Base-by-base conservation (phyloP, 2,113 vertebrate genomes). In the Oplegnathus fasciatus region DNA sequence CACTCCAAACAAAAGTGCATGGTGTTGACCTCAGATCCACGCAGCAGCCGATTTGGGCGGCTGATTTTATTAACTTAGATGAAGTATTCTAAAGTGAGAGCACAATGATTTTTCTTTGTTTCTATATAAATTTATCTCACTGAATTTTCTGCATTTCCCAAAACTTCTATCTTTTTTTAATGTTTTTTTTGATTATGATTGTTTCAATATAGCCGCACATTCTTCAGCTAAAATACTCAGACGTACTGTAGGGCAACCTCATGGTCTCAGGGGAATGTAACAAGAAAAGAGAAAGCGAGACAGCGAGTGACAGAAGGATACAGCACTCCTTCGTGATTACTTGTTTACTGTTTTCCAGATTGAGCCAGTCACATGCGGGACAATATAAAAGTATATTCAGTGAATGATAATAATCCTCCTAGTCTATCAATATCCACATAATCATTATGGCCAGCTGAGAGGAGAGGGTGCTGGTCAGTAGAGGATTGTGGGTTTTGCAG, bases 401-500 rank as follows among this genome's bases (percentile, higher is more conserved):
- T 88, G 80, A 73, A 90, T 65, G 85, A 94, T 94, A 95, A 95
- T 94, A 92, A 94, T 92, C 90, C 88, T 89, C 75, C 79, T 86
- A 67, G 86, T 92, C 93, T 93, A 93, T 92, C 93, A 93, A 93
- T 93, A 91, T 90, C 91, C 91, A 94, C 91, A 91, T 92, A 68
- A 91, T 93, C 81, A 94, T 93, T 91, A 94, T 94, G 89, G 90
- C 78, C 87, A 75, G 87, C 82, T 66, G 77, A 84, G 92, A 88
- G 88, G 82, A 90, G 92, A 92, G 89, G 92, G 90, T 50, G 85
- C 91, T 92, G 94, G 88, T 95, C 92, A 91, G 88, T 67, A 46
- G 93, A 94, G 93, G 91, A 93, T 93, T 94, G 90, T 95, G 94
- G 94, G 90, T 90, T 94, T 94, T 94, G 92, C 88, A 91, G 93